phyloP scores from a whole-genome alignment of 1,140 invertebrate genomes.

The Cydia pomonella region DNA sequence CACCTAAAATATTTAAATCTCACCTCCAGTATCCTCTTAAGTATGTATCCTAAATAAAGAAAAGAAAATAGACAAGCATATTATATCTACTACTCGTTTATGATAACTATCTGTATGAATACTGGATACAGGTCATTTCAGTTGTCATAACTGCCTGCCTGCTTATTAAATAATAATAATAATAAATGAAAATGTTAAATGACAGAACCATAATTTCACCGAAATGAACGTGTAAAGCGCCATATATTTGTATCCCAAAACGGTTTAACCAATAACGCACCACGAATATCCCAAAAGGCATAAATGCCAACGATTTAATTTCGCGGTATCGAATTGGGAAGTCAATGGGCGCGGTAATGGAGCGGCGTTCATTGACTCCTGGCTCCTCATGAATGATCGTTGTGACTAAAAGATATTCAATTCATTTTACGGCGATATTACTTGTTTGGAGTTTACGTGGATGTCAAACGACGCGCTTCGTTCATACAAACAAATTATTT shows the following conservation, averaged over 20 bases:
- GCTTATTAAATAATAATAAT: no score
- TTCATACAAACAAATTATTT: no score
- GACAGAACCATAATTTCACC: neutral
- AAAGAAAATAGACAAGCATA: no score
- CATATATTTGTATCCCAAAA: neutral
- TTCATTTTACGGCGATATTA: neutral
- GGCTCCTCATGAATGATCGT: conserved; percentile 11
- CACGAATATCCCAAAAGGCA: conserved; percentile 13
- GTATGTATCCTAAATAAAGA: no score
- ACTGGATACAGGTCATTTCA: no score
- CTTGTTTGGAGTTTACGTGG: neutral
- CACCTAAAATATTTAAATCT: no score
- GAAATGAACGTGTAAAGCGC: neutral
- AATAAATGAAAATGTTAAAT: neutral
- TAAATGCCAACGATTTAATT: conserved; percentile 19
- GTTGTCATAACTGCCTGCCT: no score
- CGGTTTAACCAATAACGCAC: neutral
- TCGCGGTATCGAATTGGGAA: conserved; percentile 15
- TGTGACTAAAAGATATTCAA: neutral
- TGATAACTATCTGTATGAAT: no score
- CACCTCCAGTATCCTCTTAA: no score
- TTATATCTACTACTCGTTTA: no score
- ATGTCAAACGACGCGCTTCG: no score
- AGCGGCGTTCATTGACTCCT: conserved; percentile 24
- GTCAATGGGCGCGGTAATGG: conserved; percentile 25